These are phyloP conservation scores for Sebastiscus tertius DNA, from an alignment of 2,797 vertebrate genomes.

Conservation along the genomic window DNA sequence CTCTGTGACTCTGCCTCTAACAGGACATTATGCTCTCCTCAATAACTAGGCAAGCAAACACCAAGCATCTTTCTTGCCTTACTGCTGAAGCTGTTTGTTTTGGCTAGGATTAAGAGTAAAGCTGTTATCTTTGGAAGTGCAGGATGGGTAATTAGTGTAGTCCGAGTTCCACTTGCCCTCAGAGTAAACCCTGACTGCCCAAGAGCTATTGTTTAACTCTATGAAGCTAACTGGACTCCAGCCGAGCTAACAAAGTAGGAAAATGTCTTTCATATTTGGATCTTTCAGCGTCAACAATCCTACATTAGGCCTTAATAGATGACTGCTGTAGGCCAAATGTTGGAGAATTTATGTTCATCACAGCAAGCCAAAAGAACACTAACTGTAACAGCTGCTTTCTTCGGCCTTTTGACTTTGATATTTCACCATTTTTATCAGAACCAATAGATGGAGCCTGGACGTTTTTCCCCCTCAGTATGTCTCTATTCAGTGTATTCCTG, in stretches of 20 bases:
- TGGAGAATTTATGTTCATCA: not conserved
- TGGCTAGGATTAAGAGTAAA: conserved; percentile 58
- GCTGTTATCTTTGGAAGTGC: conserved; percentile 67
- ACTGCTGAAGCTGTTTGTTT: conserved; percentile 54
- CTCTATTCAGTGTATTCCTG: conserved; percentile 26
- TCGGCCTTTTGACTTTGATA: conserved; percentile 2
- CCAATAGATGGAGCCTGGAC: not conserved
- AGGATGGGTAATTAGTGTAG: conserved; percentile 60
- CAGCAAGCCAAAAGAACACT: not conserved
- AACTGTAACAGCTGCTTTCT: not conserved
- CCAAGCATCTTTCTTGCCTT: conserved; percentile 26
- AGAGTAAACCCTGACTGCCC: conserved; percentile 44
- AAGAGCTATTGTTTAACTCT: conserved; percentile 38
- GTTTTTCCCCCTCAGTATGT: not conserved
- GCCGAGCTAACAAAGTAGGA: conserved; percentile 18
- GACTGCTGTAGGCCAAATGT: not conserved
- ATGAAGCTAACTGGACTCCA: conserved; percentile 27
- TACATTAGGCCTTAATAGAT: conserved; percentile 4
- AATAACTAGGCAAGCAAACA: conserved; percentile 34
- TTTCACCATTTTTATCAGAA: conserved; percentile 5
- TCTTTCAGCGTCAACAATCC: conserved; percentile 3
- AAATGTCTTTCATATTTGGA: conserved; percentile 35
- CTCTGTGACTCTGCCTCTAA: not conserved
- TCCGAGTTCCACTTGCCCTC: conserved; percentile 41
- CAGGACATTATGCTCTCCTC: conserved; percentile 25